Percentiles rank a stretch among this genome's conserved stretches.
phyloP scores from a whole-genome alignment of 1,140 invertebrate genomes.

The Magallana ariakensis region DNA sequence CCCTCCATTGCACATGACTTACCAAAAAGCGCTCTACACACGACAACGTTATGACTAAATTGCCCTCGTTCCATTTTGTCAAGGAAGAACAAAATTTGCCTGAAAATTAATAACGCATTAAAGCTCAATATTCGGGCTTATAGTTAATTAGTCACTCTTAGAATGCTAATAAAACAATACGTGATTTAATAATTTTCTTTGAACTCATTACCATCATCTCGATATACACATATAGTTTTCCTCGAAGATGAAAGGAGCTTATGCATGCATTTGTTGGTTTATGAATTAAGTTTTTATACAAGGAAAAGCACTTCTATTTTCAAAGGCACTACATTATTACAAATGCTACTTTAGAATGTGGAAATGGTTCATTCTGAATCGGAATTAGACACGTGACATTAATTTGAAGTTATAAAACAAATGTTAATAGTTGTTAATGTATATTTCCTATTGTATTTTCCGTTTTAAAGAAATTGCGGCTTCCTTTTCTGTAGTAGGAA shows the following conservation, averaged over 20 bases:
- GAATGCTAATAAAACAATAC: not conserved
- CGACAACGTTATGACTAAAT: not conserved
- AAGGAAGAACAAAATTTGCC: not conserved
- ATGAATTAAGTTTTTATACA: slow-evolving; percentile 26
- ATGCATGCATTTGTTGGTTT: not conserved
- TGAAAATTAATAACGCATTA: not conserved
- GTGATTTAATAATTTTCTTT: slow-evolving; percentile 2
- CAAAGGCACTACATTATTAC: slow-evolving; percentile 6
- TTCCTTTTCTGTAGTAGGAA: not conserved
- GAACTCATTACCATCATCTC: not conserved
- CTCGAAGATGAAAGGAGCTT: not conserved
- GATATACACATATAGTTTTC: not conserved
- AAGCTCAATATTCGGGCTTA: not conserved
- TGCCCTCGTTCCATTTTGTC: not conserved
- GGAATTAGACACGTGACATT: slow-evolving; percentile 35
- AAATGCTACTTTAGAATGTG: slow-evolving; percentile 23
- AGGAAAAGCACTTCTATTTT: slow-evolving; percentile 36
- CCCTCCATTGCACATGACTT: too few species aligned
- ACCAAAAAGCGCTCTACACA: not conserved
- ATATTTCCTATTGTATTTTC: slow-evolving; percentile 35
- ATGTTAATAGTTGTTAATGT: slow-evolving; percentile 11
- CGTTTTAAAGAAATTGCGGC: slow-evolving; percentile 25
- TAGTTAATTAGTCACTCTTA: not conserved
- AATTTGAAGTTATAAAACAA: slow-evolving; percentile 7
- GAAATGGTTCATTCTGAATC: slow-evolving; percentile 36